Evolutionary conservation across 2,888 invertebrate species (phyloP), one percentile per base, ranked within the genome.

Genomic region (Pachymerium ferrugineum): DNA sequence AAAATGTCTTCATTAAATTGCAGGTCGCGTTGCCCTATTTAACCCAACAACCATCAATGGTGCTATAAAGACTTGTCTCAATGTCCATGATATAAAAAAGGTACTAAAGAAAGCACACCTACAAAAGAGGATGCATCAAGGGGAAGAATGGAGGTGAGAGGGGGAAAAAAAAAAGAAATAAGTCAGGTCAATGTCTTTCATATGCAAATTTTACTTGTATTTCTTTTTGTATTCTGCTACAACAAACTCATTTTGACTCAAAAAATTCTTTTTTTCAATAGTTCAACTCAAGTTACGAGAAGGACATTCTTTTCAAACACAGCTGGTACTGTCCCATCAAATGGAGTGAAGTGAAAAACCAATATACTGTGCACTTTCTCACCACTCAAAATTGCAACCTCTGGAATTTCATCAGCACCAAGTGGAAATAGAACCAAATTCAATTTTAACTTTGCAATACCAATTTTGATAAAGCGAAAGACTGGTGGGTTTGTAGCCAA

Each of bases 261-360:
- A n/a, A n/a, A 25, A 3, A 22, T 28, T 22, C 28, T 54, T 25
- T 54, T 25, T 14, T 25, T 22, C 47, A 1, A 47, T 16, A 19
- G 16, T 47, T 54, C 22, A 54, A 19, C 22, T 47, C 22, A 54
- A 54, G 54, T 54, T n/a, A n/a, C n/a, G n/a, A n/a, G 54, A 28
- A 54, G 25, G 54, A 54, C 54, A 54, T 54, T 54, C 54, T 47
- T 19, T 22, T 47, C 54, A 25, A 22, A 54, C 54, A 54, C 54
- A 54, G 54, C 54, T 54, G 54, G 54, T 54, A 54, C 54, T 54
- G 54, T 54, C 54, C 54, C 54, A 54, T 54, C 54, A 54, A 54
- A 54, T 54, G 54, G 25, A 54, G 54, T 54, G 54, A 54, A 54
- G 54, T 54, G 54, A 54, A 54, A 54, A 54, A 54, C 54, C 54